phyloP scores from a whole-genome alignment of 2,888 invertebrate genomes.

The Habrosyne pyritoides region DNA sequence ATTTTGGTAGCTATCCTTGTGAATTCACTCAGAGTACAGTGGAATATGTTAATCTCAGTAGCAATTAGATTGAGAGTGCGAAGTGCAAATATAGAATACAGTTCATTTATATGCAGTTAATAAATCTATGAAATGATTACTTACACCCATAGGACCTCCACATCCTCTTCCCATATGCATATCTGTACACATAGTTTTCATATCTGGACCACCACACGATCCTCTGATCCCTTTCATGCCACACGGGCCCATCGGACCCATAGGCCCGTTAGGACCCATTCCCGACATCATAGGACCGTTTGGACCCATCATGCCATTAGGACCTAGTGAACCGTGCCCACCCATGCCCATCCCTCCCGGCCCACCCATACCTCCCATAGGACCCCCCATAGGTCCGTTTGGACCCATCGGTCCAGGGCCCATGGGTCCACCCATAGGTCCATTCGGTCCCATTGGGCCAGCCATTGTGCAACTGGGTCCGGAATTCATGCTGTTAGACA shows the following conservation, averaged over 20 bases:
- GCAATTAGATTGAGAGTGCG: no score
- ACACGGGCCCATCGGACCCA: constrained; percentile 81
- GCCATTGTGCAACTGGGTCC: constrained; percentile 78
- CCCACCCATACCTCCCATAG: constrained; percentile 66
- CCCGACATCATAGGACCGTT: constrained; percentile 74
- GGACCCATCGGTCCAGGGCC: constrained; percentile 60
- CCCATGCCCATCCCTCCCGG: constrained; percentile 64
- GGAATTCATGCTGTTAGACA: constrained; percentile 73
- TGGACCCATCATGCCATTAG: constrained; percentile 75
- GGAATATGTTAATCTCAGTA: no score
- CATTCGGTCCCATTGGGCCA: constrained; percentile 68
- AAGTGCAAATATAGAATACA: no score
- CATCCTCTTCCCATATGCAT: constrained; percentile 81
- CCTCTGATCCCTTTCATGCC: constrained; percentile 79
- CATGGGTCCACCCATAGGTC: constrained; percentile 58
- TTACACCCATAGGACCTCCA: constrained; percentile 81
- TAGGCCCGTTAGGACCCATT: constrained; percentile 76
- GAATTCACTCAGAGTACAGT: no score
- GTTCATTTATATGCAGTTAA: not conserved
- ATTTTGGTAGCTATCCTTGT: no score
- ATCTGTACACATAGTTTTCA: constrained; percentile 79
- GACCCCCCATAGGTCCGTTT: constrained; percentile 69
- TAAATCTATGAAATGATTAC: no score
- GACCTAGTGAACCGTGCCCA: constrained; percentile 65
- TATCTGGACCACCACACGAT: constrained; percentile 78